These are phyloP conservation scores for Lepidonotus clava DNA, from an alignment of 2,888 invertebrate species.

Conservation along the genomic window DNA sequence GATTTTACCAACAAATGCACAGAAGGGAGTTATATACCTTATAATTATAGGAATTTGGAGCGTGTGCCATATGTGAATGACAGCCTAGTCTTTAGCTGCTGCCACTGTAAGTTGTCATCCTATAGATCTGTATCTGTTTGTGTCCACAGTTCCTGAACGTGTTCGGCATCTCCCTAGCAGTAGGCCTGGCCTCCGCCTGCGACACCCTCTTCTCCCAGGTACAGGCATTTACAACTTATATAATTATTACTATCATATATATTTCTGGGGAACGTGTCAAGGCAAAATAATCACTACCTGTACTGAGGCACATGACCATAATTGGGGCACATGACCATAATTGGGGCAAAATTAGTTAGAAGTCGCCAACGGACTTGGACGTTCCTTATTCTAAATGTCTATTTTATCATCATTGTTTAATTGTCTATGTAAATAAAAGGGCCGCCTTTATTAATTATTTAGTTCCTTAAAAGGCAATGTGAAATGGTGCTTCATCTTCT, in stretches of 20 bases:
- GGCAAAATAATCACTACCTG: not conserved
- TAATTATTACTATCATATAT: not conserved
- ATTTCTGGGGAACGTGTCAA: not conserved
- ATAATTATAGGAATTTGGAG: no score
- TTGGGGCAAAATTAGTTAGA: not conserved
- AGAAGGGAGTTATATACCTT: no score
- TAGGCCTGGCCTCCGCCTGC: constrained; percentile 52
- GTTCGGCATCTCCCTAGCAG: constrained; percentile 47
- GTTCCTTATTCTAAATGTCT: not conserved
- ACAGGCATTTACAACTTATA: not conserved
- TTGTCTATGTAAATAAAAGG: not conserved
- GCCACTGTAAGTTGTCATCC: no score
- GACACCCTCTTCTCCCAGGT: constrained; percentile 58
- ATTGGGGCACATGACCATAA: no score
- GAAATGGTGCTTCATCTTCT: not conserved
- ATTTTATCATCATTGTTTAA: not conserved
- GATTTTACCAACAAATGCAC: no score
- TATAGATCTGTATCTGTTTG: no score
- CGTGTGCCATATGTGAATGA: no score
- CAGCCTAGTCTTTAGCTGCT: no score
- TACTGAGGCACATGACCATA: not conserved
- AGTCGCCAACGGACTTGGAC: not conserved
- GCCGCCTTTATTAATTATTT: not conserved
- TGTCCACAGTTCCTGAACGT: constrained; percentile 54
- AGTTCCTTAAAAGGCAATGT: not conserved